Evolutionary conservation across 2,888 invertebrate genomes (phyloP).

Genomic region (Trichogramma dendrolimi): DNA sequence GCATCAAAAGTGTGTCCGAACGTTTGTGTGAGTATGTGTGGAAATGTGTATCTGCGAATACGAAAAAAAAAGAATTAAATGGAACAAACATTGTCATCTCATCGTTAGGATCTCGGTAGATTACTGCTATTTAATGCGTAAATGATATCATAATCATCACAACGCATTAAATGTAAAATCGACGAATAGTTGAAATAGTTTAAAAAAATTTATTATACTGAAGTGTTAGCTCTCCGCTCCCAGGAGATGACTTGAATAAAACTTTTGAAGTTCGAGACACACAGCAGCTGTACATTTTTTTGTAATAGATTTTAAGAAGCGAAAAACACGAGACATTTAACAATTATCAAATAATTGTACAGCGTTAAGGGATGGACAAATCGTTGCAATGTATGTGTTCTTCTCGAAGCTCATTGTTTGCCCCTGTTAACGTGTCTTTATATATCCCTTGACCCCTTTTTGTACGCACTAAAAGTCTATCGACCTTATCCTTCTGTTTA

Average conservation of each 20-base stretch:
- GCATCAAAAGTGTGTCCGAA: no score
- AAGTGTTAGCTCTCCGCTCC: slow-evolving; percentile 30
- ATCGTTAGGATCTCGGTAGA: slow-evolving; percentile 21
- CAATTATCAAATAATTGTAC: slow-evolving; percentile 38
- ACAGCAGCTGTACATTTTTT: slow-evolving; percentile 3
- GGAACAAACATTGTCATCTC: slow-evolving; percentile 20
- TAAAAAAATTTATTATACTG: no score
- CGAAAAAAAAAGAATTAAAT: neutral
- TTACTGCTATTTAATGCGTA: neutral
- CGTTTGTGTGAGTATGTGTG: no score
- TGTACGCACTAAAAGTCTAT: neutral
- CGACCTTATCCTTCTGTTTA: slow-evolving; percentile 8
- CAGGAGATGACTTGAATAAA: slow-evolving; percentile 42
- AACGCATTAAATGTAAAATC: no score
- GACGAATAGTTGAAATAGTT: no score
- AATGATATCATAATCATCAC: no score
- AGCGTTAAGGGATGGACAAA: slow-evolving; percentile 41
- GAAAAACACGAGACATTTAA: slow-evolving; percentile 43
- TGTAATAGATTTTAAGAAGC: neutral
- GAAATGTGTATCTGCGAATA: slow-evolving; percentile 8
- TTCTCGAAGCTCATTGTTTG: slow-evolving; percentile 19
- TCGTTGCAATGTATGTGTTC: slow-evolving; percentile 22
- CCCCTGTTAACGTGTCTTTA: slow-evolving; percentile 7
- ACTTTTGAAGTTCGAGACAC: slow-evolving; percentile 35
- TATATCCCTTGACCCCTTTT: slow-evolving; percentile 11